Evolutionary conservation across 2,888 invertebrate species (phyloP).

Genomic region (Trichogramma evanescens): DNA sequence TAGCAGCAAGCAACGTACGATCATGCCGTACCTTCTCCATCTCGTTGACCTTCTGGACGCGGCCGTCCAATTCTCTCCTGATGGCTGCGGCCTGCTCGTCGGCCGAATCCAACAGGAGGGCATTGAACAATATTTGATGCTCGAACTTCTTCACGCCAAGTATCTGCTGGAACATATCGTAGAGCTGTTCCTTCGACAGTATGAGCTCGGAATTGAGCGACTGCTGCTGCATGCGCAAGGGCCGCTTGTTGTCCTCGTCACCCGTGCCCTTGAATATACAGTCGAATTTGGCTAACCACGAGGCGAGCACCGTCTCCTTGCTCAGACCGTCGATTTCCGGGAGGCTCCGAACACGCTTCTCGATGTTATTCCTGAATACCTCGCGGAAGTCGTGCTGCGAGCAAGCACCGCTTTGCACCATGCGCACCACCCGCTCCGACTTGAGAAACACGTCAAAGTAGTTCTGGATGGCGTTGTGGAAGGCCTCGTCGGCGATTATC

Average conservation of each 20-base stretch:
- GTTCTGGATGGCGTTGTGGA: constrained; percentile 96
- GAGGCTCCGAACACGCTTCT: constrained; percentile 93
- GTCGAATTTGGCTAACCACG: constrained; percentile 99
- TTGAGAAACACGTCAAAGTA: constrained; percentile 94
- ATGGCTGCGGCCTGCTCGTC: constrained; percentile 99
- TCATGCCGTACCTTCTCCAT: constrained; percentile 79
- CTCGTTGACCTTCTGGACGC: constrained; percentile 93
- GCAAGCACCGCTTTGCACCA: constrained; percentile 97
- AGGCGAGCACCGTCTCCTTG: constrained; percentile 96
- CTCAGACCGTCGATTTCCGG: constrained; percentile 99
- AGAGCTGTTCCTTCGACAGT: constrained; percentile 96
- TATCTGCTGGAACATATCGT: constrained; percentile 99
- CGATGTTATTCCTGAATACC: constrained; percentile 96
- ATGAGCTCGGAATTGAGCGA: constrained; percentile 88
- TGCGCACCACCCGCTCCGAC: constrained; percentile 90
- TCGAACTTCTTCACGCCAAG: constrained; percentile 98
- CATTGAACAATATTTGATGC: constrained; percentile 98
- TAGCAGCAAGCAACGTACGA: background rate
- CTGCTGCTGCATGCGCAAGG: constrained; percentile 81
- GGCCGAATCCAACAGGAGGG: constrained; percentile 94
- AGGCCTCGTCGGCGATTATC: constrained; percentile 95
- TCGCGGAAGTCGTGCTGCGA: constrained; percentile 98
- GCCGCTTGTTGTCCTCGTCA: constrained; percentile 81
- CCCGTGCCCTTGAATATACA: constrained; percentile 91
- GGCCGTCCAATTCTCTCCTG: constrained; percentile 93